Evolutionary conservation across 2,113 vertebrate species (phyloP), one percentile per base, ranked within the genome.

Genomic region (Amblyopsis rosae): DNA sequence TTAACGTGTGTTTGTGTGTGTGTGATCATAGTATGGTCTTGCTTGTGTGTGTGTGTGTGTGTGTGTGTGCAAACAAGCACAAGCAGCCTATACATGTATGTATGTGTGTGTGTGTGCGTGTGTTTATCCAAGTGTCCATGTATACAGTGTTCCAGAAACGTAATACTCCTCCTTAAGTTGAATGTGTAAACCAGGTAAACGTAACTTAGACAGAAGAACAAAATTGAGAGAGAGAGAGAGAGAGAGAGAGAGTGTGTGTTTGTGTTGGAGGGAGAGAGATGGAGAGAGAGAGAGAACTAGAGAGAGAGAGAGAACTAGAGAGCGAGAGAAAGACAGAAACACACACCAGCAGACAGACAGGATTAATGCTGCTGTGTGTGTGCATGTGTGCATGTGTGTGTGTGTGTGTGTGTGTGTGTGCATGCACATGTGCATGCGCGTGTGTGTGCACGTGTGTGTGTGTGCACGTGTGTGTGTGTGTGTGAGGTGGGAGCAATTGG

Each of bases 401-500:
- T 3, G 17, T 3, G 57, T 3, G 19, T 11, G 57, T 59, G 57
- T 12, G 26, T 41, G 66, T 53, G 54, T 3, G 62, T 46, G 63
- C 65, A 61, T 62, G 17, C 12, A 45, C 11, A 41, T 12, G 17
- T 33, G 35, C 3, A 12, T 9, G 26, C 9, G 64, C 1, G 11
- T 9, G 35, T 3, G 35, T 4, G 35, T 12, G 53, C 26, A 2
- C 26, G 26, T 26, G 26, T 26, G 26, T 26, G 26, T 4, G 32
- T 16, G 9, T 17, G 51, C 10, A 10, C 4, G 13, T 12, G 11
- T 4, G 1, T 10, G 13, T 12, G 11, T 4, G 1, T 32, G 67
- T 11, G 17, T 10, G 16, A 17, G 61, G 15, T 63, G 62, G 76
- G 55, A 81, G 80, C 84, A 79, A 82, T 87, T 63, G 80, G 89